Base-by-base conservation (phyloP, 2,113 vertebrate genomes). In the Zosterops lateralis region DNA sequence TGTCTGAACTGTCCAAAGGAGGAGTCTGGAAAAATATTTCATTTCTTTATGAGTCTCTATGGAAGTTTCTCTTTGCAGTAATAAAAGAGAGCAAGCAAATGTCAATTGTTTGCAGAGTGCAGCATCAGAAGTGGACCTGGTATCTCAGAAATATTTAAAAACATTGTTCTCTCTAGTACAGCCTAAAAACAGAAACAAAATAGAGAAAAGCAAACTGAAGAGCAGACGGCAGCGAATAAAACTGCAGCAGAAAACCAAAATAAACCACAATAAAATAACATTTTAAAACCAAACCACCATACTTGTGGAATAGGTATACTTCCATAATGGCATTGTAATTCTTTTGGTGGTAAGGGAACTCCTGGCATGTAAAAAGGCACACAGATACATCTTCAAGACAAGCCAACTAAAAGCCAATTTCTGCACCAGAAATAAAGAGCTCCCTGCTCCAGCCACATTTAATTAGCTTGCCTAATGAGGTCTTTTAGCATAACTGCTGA, bases 401-500 rank as follows among this genome's bases (percentile, higher is more conserved):
- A 88, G 71, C 36, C 87, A 89, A 72, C 48, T 54, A 56, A 72
- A 84, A 92, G 65, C 57, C 72, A 92, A 48, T 68, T 92, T 84
- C 51, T 56, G 24, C 53, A 60, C 42, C 38, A 92, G 67, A 75
- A 92, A 95, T 64, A 82, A 29, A 90, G 38, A 81, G 21, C 21
- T 47, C 54, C 62, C 60, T 88, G 72, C 72, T 93, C 88, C 68
- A 87, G 53, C 50, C 58, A 87, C 66, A 65, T 87, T 89, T 91
- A 91, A 89, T 94, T 94, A 82, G 3, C 17, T 68, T 32, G 34
- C 44, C 72, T 93, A 80, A 94, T 50, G 32, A 77, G 72, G 67
- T 80, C 88, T 92, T 94, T 92, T 78, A 91, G 65, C 66, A 82
- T 20, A 87, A 82, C 74, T 89, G 66, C 58, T 92, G 84, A 92